A percentile compares a stretch with the other conserved stretches of the same genome.
Evolutionary conservation across 2,888 invertebrate genomes (phyloP).

Genomic region (Erebia aethiops): DNA sequence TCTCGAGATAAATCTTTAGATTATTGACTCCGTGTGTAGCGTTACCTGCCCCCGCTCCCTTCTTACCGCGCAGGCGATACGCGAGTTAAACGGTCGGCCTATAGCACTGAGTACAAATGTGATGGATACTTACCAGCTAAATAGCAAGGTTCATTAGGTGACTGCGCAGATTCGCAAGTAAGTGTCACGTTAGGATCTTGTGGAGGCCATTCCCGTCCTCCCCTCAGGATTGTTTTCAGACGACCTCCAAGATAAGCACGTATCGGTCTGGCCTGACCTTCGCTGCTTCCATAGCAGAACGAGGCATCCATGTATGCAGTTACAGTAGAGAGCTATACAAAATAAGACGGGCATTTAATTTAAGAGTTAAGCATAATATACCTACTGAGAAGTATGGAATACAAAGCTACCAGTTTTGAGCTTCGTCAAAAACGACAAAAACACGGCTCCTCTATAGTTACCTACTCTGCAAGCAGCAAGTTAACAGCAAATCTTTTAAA

Average conservation of each 20-base stretch:
- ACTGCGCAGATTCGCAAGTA: conserved; percentile 86
- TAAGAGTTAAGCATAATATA: background rate
- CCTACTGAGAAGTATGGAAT: too few species aligned
- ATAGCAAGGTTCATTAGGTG: conserved; percentile 88
- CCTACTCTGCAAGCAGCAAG: too few species aligned
- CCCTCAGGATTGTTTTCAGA: conserved; percentile 83
- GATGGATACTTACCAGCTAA: conserved; percentile 84
- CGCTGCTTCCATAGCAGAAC: conserved; percentile 90
- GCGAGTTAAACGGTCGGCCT: too few species aligned
- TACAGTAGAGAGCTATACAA: conserved; percentile 83
- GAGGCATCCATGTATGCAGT: conserved; percentile 91
- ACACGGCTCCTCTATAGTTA: too few species aligned
- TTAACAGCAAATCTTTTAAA: too few species aligned
- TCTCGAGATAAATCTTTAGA: too few species aligned
- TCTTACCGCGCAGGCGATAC: too few species aligned
- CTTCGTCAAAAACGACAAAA: too few species aligned
- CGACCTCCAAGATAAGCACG: conserved; percentile 87
- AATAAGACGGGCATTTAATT: background rate
- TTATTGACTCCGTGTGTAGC: too few species aligned
- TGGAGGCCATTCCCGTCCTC: conserved; percentile 88
- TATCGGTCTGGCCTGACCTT: conserved; percentile 85
- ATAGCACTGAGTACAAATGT: too few species aligned
- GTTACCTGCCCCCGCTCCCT: too few species aligned
- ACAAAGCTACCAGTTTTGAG: too few species aligned
- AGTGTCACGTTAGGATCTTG: conserved; percentile 86